A percentile compares a stretch with the other conserved stretches of the same genome.
Evolutionary conservation across 2,113 vertebrate genomes (phyloP).

Genomic region (Peromyscus californicus): DNA sequence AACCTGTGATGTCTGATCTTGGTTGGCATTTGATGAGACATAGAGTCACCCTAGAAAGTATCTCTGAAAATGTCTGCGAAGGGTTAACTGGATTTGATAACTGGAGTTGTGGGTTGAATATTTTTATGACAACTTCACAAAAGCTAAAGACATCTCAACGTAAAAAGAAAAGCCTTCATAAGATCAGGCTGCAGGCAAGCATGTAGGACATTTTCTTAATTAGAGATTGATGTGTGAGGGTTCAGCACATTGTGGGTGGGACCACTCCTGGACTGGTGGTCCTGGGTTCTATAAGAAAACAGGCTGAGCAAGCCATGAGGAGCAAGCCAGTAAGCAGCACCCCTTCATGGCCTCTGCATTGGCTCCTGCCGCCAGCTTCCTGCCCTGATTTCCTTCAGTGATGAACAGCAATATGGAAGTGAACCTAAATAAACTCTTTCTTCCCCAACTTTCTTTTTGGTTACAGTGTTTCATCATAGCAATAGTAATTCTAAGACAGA

Average conservation of each 20-base stretch:
- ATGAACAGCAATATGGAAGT: background rate
- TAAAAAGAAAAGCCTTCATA: background rate
- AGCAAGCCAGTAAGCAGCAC: no score
- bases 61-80: background rate
- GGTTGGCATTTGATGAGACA: background rate
- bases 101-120: background rate
- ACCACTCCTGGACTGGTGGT: background rate
- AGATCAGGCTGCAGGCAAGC: background rate
- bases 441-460: background rate
- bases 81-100: background rate
- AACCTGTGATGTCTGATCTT: background rate
- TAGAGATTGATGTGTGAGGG: background rate
- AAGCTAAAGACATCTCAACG: background rate
- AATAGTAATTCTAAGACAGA: background rate
- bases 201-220: background rate
- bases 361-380: no score
- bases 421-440: background rate
- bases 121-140: background rate
- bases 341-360: no score
- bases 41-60: background rate
- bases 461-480: background rate
- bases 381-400: background rate
- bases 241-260: background rate
- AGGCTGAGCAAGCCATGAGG: no score
- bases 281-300: background rate